Base-by-base conservation (phyloP, 2,888 invertebrate genomes). In the Pollenia griseotomentosa region DNA sequence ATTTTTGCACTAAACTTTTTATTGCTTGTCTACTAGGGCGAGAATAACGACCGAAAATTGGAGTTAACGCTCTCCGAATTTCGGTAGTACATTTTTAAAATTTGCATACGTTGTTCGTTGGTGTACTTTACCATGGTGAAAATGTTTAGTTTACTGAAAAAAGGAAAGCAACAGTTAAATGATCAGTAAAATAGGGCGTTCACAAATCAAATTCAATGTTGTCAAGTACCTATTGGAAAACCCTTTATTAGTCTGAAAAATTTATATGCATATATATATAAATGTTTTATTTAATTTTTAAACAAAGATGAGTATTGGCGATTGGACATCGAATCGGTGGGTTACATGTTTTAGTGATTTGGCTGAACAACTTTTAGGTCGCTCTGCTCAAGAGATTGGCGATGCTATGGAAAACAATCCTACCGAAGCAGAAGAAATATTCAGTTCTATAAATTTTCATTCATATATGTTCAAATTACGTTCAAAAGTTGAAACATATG, bases 401-500 rank as follows among this genome's bases (percentile, higher is more conserved):
- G 95, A 96, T 88, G 93, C 97, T 86, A 95, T 96, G 75, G 96
- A 96, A 42, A 94, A 94, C 88, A 95, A 97, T 93, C 95, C 95
- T 83, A 94, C 95, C 1, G 95, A 94, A 7, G 97, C 96, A 91
- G 94, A 95, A 92, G 94, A 95, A 71, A 94, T 96, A 80, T 96
- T 98, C 90, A 95, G 96, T 40, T 95, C 96, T 8, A 95, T 97
- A 44, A 95, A 96, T 89, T 99, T 99, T 93, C 96, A 95, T 91
- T 95, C 96, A 0, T 97, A 95, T 91, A 94, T 97, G 46, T 97
- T 99, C 92, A 97, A 97, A 93, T 94, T 99, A 89, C 95, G 98
- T 82, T 96, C 97, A 48, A 98, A 98, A 94, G 95, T 97, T 94
- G 99, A 99, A 94, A 96, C 95, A 12, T 99, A 96, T 92, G 98